A percentile compares a stretch with the other conserved stretches of the same genome.
Evolutionary conservation across 2,113 vertebrate species (phyloP).

Genomic region (Bos javanicus): DNA sequence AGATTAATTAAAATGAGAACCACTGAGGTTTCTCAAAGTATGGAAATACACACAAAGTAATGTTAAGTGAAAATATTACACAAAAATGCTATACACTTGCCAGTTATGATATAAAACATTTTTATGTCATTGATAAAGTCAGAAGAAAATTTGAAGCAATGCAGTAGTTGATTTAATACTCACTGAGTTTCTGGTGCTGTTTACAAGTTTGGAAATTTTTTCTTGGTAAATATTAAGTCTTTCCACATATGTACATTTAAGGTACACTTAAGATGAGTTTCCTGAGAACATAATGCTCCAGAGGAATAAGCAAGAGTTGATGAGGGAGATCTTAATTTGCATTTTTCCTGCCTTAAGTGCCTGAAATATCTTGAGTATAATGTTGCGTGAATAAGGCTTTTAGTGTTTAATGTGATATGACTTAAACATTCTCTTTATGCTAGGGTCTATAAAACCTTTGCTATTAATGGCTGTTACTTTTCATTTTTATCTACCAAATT

Average conservation of each 20-base stretch:
- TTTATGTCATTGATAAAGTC: neutral
- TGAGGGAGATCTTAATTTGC: conserved; percentile 33
- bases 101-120: neutral
- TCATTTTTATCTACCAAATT: conserved; percentile 13
- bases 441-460: conserved; percentile 21
- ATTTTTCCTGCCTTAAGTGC: conserved; percentile 27
- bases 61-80: neutral
- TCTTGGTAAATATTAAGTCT: conserved; percentile 34
- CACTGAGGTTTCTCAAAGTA: neutral
- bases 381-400: conserved; percentile 20
- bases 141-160: neutral
- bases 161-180: neutral
- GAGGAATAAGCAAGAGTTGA: neutral
- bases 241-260: conserved; percentile 14
- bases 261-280: conserved; percentile 36
- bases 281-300: neutral
- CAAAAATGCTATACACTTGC: neutral
- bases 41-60: neutral
- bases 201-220: neutral
- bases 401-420: conserved; percentile 43
- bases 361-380: conserved; percentile 30
- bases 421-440: conserved; percentile 43
- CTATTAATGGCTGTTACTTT: conserved; percentile 29
- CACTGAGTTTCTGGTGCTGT: neutral
- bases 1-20: neutral